Base-by-base conservation (phyloP, 2,113 vertebrate genomes). In the Thryonomys swinderianus region DNA sequence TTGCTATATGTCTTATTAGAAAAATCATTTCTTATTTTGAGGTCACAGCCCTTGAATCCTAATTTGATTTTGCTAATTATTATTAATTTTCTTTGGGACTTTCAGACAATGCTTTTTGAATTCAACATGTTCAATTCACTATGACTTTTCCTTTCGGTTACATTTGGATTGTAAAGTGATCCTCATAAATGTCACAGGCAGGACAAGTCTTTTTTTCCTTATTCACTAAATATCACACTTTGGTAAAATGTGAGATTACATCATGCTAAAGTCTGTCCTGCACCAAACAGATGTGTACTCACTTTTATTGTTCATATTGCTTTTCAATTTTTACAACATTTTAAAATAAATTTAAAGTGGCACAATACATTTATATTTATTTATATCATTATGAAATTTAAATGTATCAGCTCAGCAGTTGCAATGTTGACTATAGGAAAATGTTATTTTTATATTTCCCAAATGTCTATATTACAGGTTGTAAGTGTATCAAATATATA, bases 211-310 rank as follows among this genome's bases (percentile, higher is more conserved):
- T 76, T 3, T 57, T 21, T 67, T 69, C 66, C 59, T 32, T 7
- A 57, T 37, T 48, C 59, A 92, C 64, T 57, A 94, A 87, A 94
- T 73, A 89, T 95, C 91, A 93, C 90, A 96, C 69, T 95, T 97
- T 51, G n/a, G 64, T 96, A 93, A 86, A 94, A 95, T 95, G 80
- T 95, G 86, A 91, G 86, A 97, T 97, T 96, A 95, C 95, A 96
- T 95, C 89, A 93, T 96, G 94, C 91, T 73, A 88, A 88, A 82
- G n/a, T 92, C 85, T 95, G 79, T 88, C 90, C 67, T 92, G 42
- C 79, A 81, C 62, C 91, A 97, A 96, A 94, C 85, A 96, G 93
- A 92, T 91, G 88, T 95, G 79, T 92, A 80, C 59, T 96, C 85
- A 71, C 80, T 85, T 87, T 86, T 83, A 85, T 93, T 88, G 71